Evolutionary conservation across 2,797 vertebrate species (phyloP), one percentile per base, ranked within the genome.

Genomic region (Microctenopoma steveboyesi): DNA sequence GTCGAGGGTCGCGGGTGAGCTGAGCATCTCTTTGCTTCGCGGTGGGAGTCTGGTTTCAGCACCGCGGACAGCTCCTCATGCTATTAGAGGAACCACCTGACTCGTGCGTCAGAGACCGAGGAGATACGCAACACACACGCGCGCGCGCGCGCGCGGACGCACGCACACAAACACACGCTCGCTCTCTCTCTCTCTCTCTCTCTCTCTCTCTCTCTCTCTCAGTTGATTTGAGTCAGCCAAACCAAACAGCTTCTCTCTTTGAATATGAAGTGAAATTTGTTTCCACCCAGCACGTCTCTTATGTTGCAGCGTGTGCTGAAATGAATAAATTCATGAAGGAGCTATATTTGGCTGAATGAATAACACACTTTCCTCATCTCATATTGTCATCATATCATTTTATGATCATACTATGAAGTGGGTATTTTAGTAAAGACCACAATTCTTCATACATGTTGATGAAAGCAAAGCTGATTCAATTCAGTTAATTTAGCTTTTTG

Each of bases 61-160:
- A 96, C 96, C 92, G 72, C 70, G 95, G 95, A 96, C 95, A 97
- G 96, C 95, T 95, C 94, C 93, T 89, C 84, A 7, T n/a, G 70
- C 86, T 92, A 86, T 90, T 89, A 82, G 82, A 91, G 69, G 49
- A 33, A 63, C 86, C 93, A 90, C 88, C 79, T 92, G 91, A 91
- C 87, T 82, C 72, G 66, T 92, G 89, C 93, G 93, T 94, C 94
- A 95, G 9, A 62, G 65, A 25, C 30, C 42, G 30, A 64, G 76
- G 54, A 50, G 52, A 75, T 85, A 88, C 89, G 90, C 77, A 90
- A 79, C 67, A 42, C 69, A 12, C n/a, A 12, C 48, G 14, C 48
- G 22, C 37, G 5, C 72, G 13, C 54, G 18, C 70, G 16, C 27
- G 30, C 56, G 27, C 56, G 5, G 49, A 11, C 43, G 15, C 69